A percentile compares a stretch with the other conserved stretches of the same genome.
These are phyloP conservation scores for Threskiornis aethiopicus DNA, from an alignment of 2,797 vertebrate genomes.

Conservation along the genomic window DNA sequence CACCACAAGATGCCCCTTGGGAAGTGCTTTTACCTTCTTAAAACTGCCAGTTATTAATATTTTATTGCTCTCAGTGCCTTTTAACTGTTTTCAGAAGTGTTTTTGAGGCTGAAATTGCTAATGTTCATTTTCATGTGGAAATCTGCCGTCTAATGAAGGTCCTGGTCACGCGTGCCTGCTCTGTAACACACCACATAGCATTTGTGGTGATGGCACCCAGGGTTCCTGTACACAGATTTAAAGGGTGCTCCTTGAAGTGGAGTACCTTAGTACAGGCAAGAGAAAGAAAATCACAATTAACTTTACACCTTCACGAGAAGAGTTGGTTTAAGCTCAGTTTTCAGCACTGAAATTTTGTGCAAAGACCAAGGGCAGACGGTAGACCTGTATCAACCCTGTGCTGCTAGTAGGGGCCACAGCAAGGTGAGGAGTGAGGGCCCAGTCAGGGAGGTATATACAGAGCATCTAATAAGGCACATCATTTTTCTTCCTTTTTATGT, in stretches of 20 bases:
- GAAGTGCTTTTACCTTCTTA: slow-evolving; percentile 47
- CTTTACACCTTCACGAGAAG: neutral
- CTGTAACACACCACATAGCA: neutral
- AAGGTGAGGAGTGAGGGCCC: neutral
- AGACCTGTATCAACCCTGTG: neutral
- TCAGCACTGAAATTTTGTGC: neutral
- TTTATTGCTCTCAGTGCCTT: slow-evolving; percentile 46
- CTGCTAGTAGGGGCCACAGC: neutral
- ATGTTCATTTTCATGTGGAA: slow-evolving; percentile 1
- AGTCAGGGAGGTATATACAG: neutral
- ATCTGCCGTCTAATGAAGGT: neutral
- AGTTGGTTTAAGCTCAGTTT: neutral
- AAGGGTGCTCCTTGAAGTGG: neutral
- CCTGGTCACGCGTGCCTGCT: neutral
- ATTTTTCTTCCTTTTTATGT: neutral
- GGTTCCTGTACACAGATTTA: neutral
- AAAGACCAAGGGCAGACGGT: neutral
- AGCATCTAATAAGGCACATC: neutral
- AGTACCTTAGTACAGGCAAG: neutral
- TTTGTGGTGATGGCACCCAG: neutral
- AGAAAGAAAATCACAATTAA: neutral
- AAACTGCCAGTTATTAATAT: slow-evolving; percentile 60
- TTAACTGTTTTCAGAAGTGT: slow-evolving; percentile 41
- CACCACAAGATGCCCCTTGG: slow-evolving; percentile 46
- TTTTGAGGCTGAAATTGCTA: slow-evolving; percentile 39